Base-by-base conservation (phyloP, 2,888 invertebrate genomes). In the Parascotia fuliginaria region DNA sequence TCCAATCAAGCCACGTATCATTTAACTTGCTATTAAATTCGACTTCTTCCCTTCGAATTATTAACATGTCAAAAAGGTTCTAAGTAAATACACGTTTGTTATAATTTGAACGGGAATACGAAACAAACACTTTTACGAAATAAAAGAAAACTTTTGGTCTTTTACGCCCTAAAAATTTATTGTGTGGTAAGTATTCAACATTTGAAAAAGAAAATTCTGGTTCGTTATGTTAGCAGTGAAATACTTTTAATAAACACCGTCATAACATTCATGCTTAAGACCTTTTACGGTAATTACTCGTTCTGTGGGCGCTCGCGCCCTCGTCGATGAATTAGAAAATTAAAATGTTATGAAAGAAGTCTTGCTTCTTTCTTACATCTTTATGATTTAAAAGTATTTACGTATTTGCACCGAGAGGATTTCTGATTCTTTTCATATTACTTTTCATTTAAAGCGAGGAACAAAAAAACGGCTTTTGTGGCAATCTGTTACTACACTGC, bases 1-100 rank as follows among this genome's bases (percentile, higher is more conserved):
- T 92, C 92, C 92, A 92, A 91, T 92, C 90, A 91, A 87, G 83
- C 81, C 89, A 92, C 92, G 92, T 92, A 90, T 91, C 90, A 92
- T 92, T 92, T 89, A 92, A 91, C 90, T 90, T 77, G 89, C 92
- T 91, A 91, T 92, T 90, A 92, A 92, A 91, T 89, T 87, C 89
- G 85, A 87, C 89, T 89, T 89, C 89, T 89, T 91, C 89, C 90
- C 87, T 89, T 73, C 80, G 83, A 89, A 87, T 90, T 89, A 89
- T 89, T 88, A 87, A 83, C 86, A 85, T 86, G 87, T 88, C 85
- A 85, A 83, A 85, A 81, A 81, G 78, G 76, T 71, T 73, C 65
- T 71, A 77, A 73, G 73, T 75, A 77, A 75, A 73, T 71, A 70
- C 69, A 62, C 67, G 64, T 74, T 73, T 69, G 13, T n/a, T 27